Evolutionary conservation across 2,797 vertebrate species (phyloP), one percentile per base, ranked within the genome.

Genomic region (Discoglossus pictus): DNA sequence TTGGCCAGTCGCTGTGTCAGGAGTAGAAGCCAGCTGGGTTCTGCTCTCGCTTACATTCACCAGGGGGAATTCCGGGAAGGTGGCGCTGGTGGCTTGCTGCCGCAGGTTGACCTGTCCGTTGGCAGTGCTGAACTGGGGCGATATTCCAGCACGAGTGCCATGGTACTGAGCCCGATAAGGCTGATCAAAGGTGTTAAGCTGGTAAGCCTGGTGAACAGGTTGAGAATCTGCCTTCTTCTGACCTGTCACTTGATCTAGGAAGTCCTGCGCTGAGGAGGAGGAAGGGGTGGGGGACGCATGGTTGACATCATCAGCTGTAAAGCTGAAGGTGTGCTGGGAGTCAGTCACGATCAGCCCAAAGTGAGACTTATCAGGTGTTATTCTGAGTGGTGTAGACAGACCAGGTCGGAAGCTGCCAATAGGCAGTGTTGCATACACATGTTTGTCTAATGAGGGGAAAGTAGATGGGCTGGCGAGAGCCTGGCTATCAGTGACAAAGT

Each of bases 51-150:
- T 92, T 86, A 97, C 93, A 87, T 92, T 90, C 80, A 97, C 95
- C 89, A 98, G 88, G 75, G 95, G 92, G 80, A 98, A 99, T 85
- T 99, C 96, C 75, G 96, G 88, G 82, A 98, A 98, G 79, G 98
- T 96, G 82, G 94, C 87, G 90, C 91, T 88, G 79, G 87, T 83
- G 79, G 88, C 88, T 76, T 93, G 94, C 84, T 91, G 93, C 81
- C 94, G 90, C 66, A 98, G 88, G 85, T 90, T 93, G 79, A 93
- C 92, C 86, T 98, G 97, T 90, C 96, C 97, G 72, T 95, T 98
- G 88, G 95, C 90, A 87, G 95, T 91, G 73, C 91, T 91, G 86
- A 98, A 99, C 56, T 97, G 95, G 75, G 96, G 92, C 39, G 94
- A 92, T 76, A 95, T 86, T 76, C 90, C 93, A 78, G 95, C 89